phyloP scores from a whole-genome alignment of 2,113 vertebrate species.

The Seriola rivoliana region DNA sequence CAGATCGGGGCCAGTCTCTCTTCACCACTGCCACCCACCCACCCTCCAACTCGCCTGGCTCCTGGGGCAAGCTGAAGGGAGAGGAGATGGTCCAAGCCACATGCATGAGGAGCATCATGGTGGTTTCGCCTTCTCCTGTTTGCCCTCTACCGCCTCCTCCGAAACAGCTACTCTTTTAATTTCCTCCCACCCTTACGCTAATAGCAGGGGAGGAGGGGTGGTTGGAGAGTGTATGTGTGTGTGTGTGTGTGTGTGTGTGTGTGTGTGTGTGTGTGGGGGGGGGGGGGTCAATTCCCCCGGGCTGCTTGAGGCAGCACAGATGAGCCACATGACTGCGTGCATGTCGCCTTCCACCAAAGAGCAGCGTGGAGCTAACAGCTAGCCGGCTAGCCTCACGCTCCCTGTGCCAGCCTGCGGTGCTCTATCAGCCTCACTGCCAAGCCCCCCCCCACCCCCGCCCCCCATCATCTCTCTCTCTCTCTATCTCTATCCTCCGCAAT shows the following conservation, averaged over 20 bases:
- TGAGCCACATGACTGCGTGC: constrained; percentile 65
- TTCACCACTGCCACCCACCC: constrained; percentile 41
- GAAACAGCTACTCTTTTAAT: constrained; percentile 70
- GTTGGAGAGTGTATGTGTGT: no score
- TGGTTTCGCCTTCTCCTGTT: constrained; percentile 31
- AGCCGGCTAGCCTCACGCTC: constrained; percentile 14
- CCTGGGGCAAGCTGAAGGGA: constrained; percentile 17
- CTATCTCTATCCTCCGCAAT: constrained; percentile 1
- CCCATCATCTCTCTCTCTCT: no score
- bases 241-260: no score
- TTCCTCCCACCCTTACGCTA: constrained; percentile 65
- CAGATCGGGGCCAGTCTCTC: constrained; percentile 63
- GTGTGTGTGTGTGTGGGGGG: not conserved
- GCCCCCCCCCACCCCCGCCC: not conserved
- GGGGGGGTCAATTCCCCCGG: constrained; percentile 51
- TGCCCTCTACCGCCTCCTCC: constrained; percentile 36
- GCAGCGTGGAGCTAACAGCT: constrained; percentile 30
- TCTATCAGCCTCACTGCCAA: constrained; percentile 26
- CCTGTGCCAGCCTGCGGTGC: not conserved
- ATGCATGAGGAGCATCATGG: constrained; percentile 31
- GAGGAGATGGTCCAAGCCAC: constrained; percentile 16
- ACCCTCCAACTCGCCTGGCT: constrained; percentile 7
- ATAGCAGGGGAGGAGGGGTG: constrained; percentile 39
- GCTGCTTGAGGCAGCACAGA: constrained; percentile 66
- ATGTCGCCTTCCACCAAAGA: constrained; percentile 19